Evolutionary conservation across 2,797 vertebrate species (phyloP).

Genomic region (Zenarchopterus dispar): DNA sequence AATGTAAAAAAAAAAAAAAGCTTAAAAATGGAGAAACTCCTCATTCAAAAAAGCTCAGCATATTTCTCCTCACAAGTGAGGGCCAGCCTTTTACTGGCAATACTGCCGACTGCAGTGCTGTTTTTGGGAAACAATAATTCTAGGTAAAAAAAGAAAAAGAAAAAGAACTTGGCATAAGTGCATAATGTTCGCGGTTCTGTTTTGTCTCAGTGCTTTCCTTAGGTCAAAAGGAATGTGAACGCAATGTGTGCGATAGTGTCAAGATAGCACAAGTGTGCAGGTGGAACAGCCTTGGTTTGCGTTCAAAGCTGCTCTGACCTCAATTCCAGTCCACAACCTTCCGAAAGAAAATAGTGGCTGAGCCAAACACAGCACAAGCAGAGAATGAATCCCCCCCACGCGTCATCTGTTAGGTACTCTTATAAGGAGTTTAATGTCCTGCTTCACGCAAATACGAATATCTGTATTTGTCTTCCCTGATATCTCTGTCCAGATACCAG

Average conservation of each 20-base stretch:
- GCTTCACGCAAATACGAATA: no score
- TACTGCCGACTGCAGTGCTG: constrained; percentile 14
- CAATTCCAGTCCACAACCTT: constrained; percentile 30
- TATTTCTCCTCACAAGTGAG: background rate
- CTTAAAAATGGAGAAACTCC: constrained; percentile 20
- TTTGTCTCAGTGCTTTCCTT: constrained; percentile 21
- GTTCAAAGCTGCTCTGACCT: constrained; percentile 53
- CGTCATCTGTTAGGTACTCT: constrained; percentile 31
- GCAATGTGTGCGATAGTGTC: constrained; percentile 14
- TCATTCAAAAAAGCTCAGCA: background rate
- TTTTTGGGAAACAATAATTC: constrained; percentile 24
- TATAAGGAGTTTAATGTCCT: no score
- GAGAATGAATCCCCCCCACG: constrained; percentile 15
- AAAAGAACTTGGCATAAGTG: constrained; percentile 17
- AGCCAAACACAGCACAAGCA: constrained; percentile 52
- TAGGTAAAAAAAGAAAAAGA: background rate
- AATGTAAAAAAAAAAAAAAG: constrained; percentile 35
- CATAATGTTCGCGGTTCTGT: constrained; percentile 4
- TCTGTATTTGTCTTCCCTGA: no score
- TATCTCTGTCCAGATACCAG: background rate
- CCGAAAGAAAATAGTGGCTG: constrained; percentile 37
- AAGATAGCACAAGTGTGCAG: constrained; percentile 38
- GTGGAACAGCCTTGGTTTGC: constrained; percentile 30
- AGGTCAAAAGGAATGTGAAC: constrained; percentile 10
- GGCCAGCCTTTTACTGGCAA: constrained; percentile 20